Base-by-base conservation (phyloP, 1,140 invertebrate genomes). In the Sweltsa coloradensis region DNA sequence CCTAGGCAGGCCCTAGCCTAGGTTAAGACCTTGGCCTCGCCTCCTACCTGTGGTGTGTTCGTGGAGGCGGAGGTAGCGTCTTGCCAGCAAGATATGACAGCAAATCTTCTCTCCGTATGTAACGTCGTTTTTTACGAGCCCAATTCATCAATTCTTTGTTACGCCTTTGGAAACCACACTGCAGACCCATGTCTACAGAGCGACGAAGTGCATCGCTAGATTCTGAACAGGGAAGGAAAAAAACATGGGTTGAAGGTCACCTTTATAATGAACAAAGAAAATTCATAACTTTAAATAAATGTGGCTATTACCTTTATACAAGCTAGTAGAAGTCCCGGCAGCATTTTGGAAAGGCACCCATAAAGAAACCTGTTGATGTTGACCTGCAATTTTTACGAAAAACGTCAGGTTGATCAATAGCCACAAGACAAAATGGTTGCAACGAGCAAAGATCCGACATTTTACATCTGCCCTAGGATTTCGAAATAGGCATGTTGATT, bases 271-370 rank as follows among this genome's bases (percentile, higher is more conserved):
- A n/a, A n/a, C n/a, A n/a, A n/a, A n/a, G n/a, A n/a, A n/a, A n/a
- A n/a, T n/a, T n/a, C n/a, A n/a, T n/a, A n/a, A n/a, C n/a, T n/a
- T n/a, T n/a, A n/a, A n/a, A n/a, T n/a, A n/a, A n/a, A 26, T 41
- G 23, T 5, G 37, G 13, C 13, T 34, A 57, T 60, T 60, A 83
- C 83, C 83, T 84, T 85, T 86, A 63, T 86, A 88, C 45, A 87
- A 68, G 34, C 75, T 74, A 47, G 85, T 85, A 50, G 87, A 81
- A 45, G 81, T 81, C 34, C 81, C 80, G 54, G 84, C 84, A 56
- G 85, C 83, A 52, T 81, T 83, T 66, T 87, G 84, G 66, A 87
- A 88, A 55, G 85, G 81, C 55, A 83, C 58, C 84, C 83, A 88
- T 36, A 84, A 65, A 41, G 70, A 78, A 57, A 78, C 72, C 55